Evolutionary conservation across 2,888 invertebrate genomes (phyloP), one percentile per base, ranked within the genome.

Genomic region (Punctoribates punctum): DNA sequence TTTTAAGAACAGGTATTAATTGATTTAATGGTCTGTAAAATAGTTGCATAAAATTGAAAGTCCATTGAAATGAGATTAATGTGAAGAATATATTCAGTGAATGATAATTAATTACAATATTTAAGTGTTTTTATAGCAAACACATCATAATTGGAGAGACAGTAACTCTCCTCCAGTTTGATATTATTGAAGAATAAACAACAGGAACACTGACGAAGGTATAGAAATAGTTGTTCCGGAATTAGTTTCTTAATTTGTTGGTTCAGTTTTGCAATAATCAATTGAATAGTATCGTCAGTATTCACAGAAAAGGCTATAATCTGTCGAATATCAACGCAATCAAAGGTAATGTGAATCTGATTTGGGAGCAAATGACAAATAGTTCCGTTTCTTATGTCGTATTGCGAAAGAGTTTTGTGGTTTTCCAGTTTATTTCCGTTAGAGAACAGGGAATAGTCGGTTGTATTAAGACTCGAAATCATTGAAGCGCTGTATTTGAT

Each of bases 311-410:
- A 48, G 0, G 48, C 48, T 1, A 72, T 13, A 5, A 72, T 72
- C 25, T 25, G 42, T 46, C 20, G 46, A 13, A 72, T 72, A 25
- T 72, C 72, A 25, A 48, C 48, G 27, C 72, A 72, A 48, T 72
- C 72, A 23, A 72, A 72, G 1, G 17, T 72, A 15, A 72, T 46
- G 48, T 25, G 48, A 3, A 46, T 23, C 15, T 72, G 15, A 23
- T 72, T 72, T 11, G 72, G 72, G 15, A 72, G 25, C 25, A 72
- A 42, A 42, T 72, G 46, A 72, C 42, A 72, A 5, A 72, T 72
- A 15, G 46, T 27, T 46, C 72, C 72, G 38, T 46, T 72, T 1
- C 25, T 46, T 46, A 72, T 46, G 25, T 72, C 20, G 38, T 72
- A 72, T 25, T 48, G 23, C 1, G 72, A 48, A 15, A 72, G 1